Evolutionary conservation across 1,140 invertebrate genomes (phyloP), one percentile per base, ranked within the genome.

Genomic region (Aphaenogaster floridana): DNA sequence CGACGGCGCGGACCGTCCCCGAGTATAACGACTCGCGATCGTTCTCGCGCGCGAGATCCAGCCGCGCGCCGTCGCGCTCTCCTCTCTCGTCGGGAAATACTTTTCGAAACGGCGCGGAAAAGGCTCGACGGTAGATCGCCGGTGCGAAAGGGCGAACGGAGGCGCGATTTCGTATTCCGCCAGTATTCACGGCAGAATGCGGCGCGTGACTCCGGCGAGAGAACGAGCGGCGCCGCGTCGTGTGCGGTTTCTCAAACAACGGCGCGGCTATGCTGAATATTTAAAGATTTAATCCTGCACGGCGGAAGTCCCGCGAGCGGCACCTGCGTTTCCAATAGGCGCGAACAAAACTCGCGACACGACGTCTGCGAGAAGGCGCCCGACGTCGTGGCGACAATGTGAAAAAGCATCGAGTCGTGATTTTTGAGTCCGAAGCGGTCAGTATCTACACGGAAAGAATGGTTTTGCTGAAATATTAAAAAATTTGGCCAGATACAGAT

Each of bases 121-220:
- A 28, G 45, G 64, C 57, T 39, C 42, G 21, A 59, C 45, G 15
- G 17, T 45, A 34, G 45, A 45, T 84, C 52, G 64, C 45, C 45
- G 28, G 34, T 34, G 80, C 42, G 69, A 50, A 76, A 17, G 54
- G 39, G 54, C 80, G 69, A 61, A 61, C 8, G 54, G 57, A 74
- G 39, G 11, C 45, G 28, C 52, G 28, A 89, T 89, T 89, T 89
- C 69, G 84, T 87, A 89, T 90, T 90, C 89, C 71, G 28, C 15
- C 61, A 21, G 63, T 89, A 86, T 76, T 78, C 88, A 77, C 72
- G 69, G 45, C 76, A 81, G 76, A 69, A 77, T 81, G 45, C 48
- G 76, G 54, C 68, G 61, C 88, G 88, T 86, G 83, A 90, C 88
- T 84, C 39, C 50, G 63, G 68, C 59, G 34, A 54, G n/a, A 72